Evolutionary conservation across 2,888 invertebrate species (phyloP), one percentile per base, ranked within the genome.

Genomic region (Macrosiphum euphorbiae): DNA sequence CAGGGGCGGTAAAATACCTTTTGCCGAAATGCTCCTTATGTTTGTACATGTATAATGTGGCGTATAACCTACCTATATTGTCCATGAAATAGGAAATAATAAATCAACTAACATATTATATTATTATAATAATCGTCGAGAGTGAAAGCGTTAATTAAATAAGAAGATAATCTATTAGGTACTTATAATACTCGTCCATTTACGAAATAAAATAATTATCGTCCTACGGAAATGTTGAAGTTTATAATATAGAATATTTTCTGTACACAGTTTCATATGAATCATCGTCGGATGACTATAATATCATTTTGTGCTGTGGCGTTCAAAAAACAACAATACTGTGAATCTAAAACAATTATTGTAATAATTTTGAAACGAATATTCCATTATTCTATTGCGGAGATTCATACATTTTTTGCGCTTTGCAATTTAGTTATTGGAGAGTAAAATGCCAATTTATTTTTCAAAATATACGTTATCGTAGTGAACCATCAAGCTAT

Each of bases 1-100:
- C 55, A 41, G 88, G 55, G 88, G 41, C 55, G 88, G 88, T 88
- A 58, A 88, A 88, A 88, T 55, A 44, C 41, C 26, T 88, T 24
- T 88, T 26, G 52, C 88, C 35, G 52, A 52, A 52, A 88, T 35
- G 26, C 35, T 41, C 41, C 88, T 88, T 10, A 24, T 58, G 88
- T 20, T 52, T 88, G 88, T 88, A 52, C 13, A 41, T 28, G 55
- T 58, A 58, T 41, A 41, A 50, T 88, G 26, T 35, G 26, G 13
- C 41, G 28, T 35, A n/a, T 5, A n/a, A 26, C 47, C 7, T 58
- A 58, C 26, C 58, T 58, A 24, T 35, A n/a, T 52, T 52, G 55
- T 55, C 55, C 35, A 26, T 52, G 2, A 16, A 78, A 35, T 26
- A 41, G 88, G 88, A 88, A 55, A 88, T 55, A 55, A 88, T 58